These are phyloP conservation scores for Corydoras sp. DNA, from an alignment of 2,113 vertebrate species.

Conservation along the genomic window DNA sequence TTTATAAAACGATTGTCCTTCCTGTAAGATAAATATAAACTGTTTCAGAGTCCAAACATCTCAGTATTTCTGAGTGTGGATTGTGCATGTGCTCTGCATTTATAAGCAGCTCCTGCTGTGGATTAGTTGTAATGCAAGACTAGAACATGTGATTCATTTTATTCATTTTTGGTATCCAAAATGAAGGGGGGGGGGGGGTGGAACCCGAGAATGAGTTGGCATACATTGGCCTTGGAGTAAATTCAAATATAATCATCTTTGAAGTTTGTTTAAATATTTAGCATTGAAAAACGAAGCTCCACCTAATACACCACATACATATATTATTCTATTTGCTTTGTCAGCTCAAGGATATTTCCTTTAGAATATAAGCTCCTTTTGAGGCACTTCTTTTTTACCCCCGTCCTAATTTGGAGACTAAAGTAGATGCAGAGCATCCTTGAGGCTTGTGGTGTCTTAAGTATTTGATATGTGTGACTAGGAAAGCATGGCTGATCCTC, in stretches of 20 bases:
- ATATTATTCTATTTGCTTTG: constrained; percentile 45
- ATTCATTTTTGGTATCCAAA: constrained; percentile 1
- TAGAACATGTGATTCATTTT: not conserved
- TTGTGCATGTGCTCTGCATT: not conserved
- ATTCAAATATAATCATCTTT: constrained; percentile 30
- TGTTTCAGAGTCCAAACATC: not conserved
- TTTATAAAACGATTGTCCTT: not conserved
- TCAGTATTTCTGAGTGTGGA: not conserved
- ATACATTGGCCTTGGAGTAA: constrained; percentile 1
- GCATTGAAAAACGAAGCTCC: constrained; percentile 33
- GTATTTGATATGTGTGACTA: constrained; percentile 64
- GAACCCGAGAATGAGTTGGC: constrained; percentile 1
- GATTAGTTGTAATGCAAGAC: constrained; percentile 1
- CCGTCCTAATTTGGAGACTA: constrained; percentile 46
- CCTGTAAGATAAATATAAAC: not conserved
- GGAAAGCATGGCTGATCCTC: constrained; percentile 63
- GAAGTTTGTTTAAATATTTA: constrained; percentile 42
- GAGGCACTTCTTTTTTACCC: constrained; percentile 26
- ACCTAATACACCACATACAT: constrained; percentile 22
- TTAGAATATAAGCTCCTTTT: constrained; percentile 41
- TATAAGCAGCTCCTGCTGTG: constrained; percentile 3
- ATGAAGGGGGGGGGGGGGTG: not conserved
- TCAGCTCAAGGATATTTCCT: constrained; percentile 41
- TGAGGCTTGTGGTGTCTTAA: constrained; percentile 53
- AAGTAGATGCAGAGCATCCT: constrained; percentile 53